Base-by-base conservation (phyloP, 2,888 invertebrate species). In the Caenorhabditis panamensis region DNA sequence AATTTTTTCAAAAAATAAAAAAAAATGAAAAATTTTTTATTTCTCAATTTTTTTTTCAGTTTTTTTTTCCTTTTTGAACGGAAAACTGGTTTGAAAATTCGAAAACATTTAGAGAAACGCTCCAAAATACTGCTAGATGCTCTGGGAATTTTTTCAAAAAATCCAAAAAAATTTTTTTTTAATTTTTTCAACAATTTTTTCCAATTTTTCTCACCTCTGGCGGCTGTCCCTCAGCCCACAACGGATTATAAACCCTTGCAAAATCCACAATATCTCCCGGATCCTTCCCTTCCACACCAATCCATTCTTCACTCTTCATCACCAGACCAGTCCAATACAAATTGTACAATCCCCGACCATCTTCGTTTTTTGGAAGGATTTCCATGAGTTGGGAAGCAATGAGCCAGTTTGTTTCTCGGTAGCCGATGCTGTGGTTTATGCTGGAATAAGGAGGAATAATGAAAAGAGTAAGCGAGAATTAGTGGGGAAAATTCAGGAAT, bases 211-310 rank as follows among this genome's bases (percentile, higher is more conserved):
- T 47, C 22, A 83, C 79, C 18, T 73, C 53, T 8, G 69, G 64
- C 13, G 84, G 84, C 31, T 84, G 59, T 31, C 75, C 82, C 0
- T 41, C 20, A 0, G 84, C 84, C 84, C 84, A 84, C n/a, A 84
- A 69, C 0, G 84, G 84, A 67, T 84, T 84, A 26, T 69, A 84
- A n/a, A 80, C 71, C 4, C 78, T 68, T 5, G 80, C 71, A 41
- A 66, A 80, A 44, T 41, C 41, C 11, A 58, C 11, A 5, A 36
- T 13, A 1, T 61, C 59, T 22, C 62, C 49, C 13, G 56, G 47
- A 44, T 66, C 66, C 31, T 49, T 59, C 26, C 54, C 28, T 49
- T 79, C 51, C 16, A 79, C 72, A 11, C 59, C 71, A 41, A 64
- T 62, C 26, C 6, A 36, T 11, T 37, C 16, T 3, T 13, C 28